Percentiles rank a stretch among this genome's conserved stretches.
These are phyloP conservation scores for Myotis planiceps DNA, from an alignment of 2,797 vertebrate genomes.

Conservation along the genomic window DNA sequence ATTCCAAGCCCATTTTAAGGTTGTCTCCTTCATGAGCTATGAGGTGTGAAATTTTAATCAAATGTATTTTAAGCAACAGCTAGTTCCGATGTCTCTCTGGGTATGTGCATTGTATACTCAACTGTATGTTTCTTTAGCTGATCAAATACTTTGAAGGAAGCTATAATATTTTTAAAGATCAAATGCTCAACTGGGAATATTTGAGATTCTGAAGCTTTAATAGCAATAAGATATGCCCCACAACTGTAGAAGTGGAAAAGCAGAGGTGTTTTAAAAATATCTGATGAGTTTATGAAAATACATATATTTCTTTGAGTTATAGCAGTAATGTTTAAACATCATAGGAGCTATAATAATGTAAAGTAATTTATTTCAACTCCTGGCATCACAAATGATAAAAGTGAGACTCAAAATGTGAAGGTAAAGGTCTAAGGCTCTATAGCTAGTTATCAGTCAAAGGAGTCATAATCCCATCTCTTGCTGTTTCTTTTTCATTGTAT, in stretches of 20 bases:
- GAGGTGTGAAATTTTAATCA: neutral
- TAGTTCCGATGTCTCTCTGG: neutral
- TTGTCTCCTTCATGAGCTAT: neutral
- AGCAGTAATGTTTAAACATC: neutral
- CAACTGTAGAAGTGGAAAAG: neutral
- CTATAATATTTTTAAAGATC: neutral
- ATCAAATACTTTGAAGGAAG: neutral
- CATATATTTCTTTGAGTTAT: neutral
- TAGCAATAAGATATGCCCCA: neutral
- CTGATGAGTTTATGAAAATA: neutral
- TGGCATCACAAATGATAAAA: neutral
- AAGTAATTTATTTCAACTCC: neutral
- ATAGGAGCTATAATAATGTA: neutral
- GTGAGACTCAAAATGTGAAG: neutral
- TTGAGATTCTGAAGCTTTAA: neutral
- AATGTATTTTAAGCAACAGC: neutral
- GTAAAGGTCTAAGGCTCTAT: neutral
- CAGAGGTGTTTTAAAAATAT: neutral
- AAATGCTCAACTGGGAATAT: neutral
- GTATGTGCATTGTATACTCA: neutral
- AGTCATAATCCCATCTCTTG: neutral
- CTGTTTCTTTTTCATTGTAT: neutral
- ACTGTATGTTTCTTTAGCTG: neutral
- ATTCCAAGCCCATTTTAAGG: neutral
- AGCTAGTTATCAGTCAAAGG: neutral